Evolutionary conservation across 2,113 vertebrate genomes (phyloP).

Genomic region (Falcunculus frontatus): DNA sequence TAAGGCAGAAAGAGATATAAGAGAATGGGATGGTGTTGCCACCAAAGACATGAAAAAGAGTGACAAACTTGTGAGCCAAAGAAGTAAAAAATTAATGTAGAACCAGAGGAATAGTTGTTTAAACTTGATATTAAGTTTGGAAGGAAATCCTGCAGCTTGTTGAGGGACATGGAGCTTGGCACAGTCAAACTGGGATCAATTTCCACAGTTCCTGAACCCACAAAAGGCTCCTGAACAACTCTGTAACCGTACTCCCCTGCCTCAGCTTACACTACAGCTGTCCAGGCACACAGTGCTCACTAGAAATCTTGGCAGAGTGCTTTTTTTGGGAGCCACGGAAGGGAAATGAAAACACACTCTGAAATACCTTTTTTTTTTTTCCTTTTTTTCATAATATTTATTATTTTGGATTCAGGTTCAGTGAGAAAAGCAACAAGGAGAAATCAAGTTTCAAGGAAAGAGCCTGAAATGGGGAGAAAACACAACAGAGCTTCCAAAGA

Average conservation of each 20-base stretch:
- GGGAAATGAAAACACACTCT: background rate
- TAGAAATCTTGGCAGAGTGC: background rate
- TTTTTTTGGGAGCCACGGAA: background rate
- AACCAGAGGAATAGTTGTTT: background rate
- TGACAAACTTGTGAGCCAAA: background rate
- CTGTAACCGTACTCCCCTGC: background rate
- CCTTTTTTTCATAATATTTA: background rate
- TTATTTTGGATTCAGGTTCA: background rate
- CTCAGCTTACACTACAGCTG: background rate
- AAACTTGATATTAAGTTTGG: background rate
- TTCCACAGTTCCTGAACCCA: background rate
- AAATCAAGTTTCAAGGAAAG: background rate
- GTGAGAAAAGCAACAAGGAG: background rate
- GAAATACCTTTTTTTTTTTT: background rate
- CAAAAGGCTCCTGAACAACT: background rate
- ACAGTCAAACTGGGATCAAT: background rate
- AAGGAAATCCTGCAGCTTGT: background rate
- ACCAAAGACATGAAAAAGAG: background rate
- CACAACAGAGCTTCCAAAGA: background rate
- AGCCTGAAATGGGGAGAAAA: background rate
- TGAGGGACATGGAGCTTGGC: background rate
- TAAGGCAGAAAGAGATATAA: background rate
- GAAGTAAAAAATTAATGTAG: background rate
- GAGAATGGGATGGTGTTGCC: background rate
- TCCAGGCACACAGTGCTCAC: background rate